These are phyloP conservation scores for Coryphaenoides rupestris DNA, from an alignment of 2,113 vertebrate genomes.

Conservation along the genomic window DNA sequence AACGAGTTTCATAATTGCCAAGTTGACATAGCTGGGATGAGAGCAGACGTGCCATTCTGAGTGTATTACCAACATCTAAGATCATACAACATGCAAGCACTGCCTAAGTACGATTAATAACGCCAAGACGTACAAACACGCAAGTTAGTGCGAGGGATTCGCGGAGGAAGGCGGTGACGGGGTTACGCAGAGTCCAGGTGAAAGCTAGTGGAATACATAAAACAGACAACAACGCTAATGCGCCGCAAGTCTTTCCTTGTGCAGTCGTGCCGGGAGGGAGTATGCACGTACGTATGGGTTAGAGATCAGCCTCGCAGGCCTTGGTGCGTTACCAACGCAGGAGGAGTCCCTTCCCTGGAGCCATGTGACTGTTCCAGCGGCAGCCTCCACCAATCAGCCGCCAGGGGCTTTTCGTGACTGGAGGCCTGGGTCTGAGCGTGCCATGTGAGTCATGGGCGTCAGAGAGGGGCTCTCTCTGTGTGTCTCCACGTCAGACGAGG, in stretches of 20 bases:
- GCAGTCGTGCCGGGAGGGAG: slow-evolving; percentile 14
- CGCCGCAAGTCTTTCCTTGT: not conserved
- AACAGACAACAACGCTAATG: not conserved
- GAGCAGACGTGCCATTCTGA: too few species aligned
- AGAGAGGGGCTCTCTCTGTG: slow-evolving; percentile 31
- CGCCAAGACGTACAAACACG: too few species aligned
- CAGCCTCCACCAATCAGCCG: slow-evolving; percentile 57
- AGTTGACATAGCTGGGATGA: too few species aligned
- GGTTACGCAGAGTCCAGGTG: too few species aligned
- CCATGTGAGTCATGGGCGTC: slow-evolving; percentile 59
- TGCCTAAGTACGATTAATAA: too few species aligned
- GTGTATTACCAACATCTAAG: too few species aligned
- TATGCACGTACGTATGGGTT: slow-evolving; percentile 42
- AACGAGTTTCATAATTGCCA: too few species aligned
- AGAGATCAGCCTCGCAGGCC: slow-evolving; percentile 11
- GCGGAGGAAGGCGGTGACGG: too few species aligned
- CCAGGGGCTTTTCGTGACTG: slow-evolving; percentile 20
- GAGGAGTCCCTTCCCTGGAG: slow-evolving; percentile 69
- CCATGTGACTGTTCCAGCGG: slow-evolving; percentile 52
- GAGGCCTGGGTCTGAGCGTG: slow-evolving; percentile 45
- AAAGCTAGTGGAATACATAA: too few species aligned
- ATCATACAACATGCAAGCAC: too few species aligned
- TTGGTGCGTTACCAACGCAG: slow-evolving; percentile 23
- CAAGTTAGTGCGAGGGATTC: too few species aligned
- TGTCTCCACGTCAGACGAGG: slow-evolving; percentile 43